Base-by-base conservation (phyloP, 2,888 invertebrate genomes). In the Diadegma fenestrale region DNA sequence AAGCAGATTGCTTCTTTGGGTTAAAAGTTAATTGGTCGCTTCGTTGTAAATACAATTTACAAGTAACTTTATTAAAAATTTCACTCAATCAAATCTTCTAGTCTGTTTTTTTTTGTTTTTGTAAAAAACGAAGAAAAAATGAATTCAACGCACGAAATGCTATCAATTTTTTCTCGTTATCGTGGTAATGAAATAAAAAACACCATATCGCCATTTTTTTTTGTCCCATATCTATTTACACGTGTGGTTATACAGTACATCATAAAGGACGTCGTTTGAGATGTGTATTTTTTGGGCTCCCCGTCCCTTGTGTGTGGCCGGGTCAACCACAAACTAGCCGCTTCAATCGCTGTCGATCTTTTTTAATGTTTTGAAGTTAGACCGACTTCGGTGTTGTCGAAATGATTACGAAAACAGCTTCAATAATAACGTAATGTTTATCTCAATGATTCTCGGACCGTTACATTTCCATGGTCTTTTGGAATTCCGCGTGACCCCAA, bases 381-480 rank as follows among this genome's bases (percentile, higher is more conserved):
- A 61, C 45, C 41, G 61, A 26, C 43, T 61, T 30, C 12, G 26
- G 19, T 75, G 58, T 58, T 33, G 30, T 30, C 30, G 63, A 30
- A 45, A 37, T 22, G 71, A 71, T 71, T 71, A 71, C 71, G 30
- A 68, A 78, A 68, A 78, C 12, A n/a, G 45, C 68, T 69, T 77
- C 41, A 61, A 76, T 76, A 83, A 69, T 61, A 61, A 43, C 7
- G 6, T 19, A 51, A 33, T 58, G n/a, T 48, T 43, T 26, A 72
- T 83, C 79, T 61, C 45, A 26, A 17, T 33, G 78, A 69, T 78
- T 66, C 64, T 30, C 37, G 66, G n/a, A 30, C 37, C 72, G 66
- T 64, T 66, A 37, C n/a, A 68, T 61, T 72, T 66, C 58, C 26
- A 72, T 51, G 77, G 43, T 69, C 54, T 54, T 72, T 69, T 30